A percentile compares a stretch with the other conserved stretches of the same genome.
Evolutionary conservation across 2,797 vertebrate species (phyloP).

Genomic region (Sphenodon punctatus): DNA sequence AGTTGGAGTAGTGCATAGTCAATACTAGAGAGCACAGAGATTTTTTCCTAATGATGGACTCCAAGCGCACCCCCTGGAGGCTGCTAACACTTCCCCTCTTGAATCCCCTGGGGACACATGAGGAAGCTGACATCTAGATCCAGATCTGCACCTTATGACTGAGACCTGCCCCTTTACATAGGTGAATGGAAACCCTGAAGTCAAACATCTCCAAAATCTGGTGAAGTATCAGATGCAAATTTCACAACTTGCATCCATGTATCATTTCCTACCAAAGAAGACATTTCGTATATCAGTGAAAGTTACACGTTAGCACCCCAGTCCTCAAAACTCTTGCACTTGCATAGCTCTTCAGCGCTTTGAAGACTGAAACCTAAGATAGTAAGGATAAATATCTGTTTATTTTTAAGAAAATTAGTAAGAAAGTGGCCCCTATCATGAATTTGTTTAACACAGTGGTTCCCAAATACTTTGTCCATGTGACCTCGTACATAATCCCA

Average conservation of each 20-base stretch:
- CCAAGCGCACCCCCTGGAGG: rapidly evolving
- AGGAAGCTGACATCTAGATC: background rate
- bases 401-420: background rate
- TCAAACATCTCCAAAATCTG: background rate
- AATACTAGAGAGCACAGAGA: rapidly evolving
- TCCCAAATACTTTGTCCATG: no score
- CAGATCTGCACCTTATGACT: background rate
- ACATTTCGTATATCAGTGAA: background rate
- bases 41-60: background rate
- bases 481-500: no score
- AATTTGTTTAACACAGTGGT: background rate
- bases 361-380: no score
- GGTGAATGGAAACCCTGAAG: background rate
- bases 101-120: background rate
- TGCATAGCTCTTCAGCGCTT: no score
- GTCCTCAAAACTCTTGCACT: no score
- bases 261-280: background rate
- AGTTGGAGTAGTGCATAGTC: no score
- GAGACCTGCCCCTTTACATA: background rate
- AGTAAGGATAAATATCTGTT: rapidly evolving
- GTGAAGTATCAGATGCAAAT: background rate
- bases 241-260: background rate
- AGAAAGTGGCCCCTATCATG: background rate
- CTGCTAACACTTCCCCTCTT: background rate
- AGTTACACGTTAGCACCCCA: background rate